Evolutionary conservation across 2,888 invertebrate genomes (phyloP), one percentile per base, ranked within the genome.

Genomic region (Athripsodes cinereus): DNA sequence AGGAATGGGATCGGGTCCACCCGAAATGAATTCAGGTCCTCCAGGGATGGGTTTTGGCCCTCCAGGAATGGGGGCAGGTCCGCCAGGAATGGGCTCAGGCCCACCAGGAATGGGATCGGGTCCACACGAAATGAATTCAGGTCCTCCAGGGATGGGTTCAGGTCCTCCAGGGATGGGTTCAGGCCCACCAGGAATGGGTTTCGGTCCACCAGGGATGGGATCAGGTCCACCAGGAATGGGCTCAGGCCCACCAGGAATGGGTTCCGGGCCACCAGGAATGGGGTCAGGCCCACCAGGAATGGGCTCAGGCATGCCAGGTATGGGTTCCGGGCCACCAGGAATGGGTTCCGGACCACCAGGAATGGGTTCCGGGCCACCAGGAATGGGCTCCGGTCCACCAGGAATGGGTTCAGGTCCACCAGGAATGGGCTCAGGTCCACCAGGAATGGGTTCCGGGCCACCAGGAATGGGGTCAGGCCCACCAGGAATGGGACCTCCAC

Each of bases 391-490:
- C 64, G 60, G 63, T 18, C 63, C 61, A 22, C 57, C 61, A 10
- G 52, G 48, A n/a, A 59, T 59, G 59, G 54, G 53, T 13, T 53
- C 34, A 1, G 50, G 50, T n/a, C 52, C 55, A 18, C 18, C 34
- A 18, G 49, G 35, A n/a, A 56, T 61, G 56, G 53, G 58, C 22
- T 16, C 56, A n/a, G 51, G 49, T 16, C 50, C 53, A 26, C 49
- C 60, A 5, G 52, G 52, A 6, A 61, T 61, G 58, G 55, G 51
- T 11, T 40, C 44, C 21, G 49, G 53, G 21, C 55, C 60, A 16
- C 54, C 69, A 2, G 71, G 70, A 2, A 70, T 72, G 69, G 55
- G 52, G 1, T 54, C 59, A 22, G 62, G 60, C 8, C 61, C 62
- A 2, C 65, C 64, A 10, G 62, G 62, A 31, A 51, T 54, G 49